Evolutionary conservation across 2,113 vertebrate genomes (phyloP).

Genomic region (Seriola quinqueradiata): DNA sequence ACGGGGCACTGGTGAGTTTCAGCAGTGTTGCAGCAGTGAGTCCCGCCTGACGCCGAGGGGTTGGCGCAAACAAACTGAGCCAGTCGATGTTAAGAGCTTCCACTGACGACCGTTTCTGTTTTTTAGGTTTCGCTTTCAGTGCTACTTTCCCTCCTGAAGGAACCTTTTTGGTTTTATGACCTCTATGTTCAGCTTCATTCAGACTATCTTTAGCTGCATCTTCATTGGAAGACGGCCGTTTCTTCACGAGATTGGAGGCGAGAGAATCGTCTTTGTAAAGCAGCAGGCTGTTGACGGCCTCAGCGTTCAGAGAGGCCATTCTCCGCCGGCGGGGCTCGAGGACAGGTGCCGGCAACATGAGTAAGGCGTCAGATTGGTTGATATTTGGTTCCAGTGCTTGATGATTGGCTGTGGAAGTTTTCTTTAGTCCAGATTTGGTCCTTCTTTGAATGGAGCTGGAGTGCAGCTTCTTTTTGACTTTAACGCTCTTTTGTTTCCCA

Average conservation of each 20-base stretch:
- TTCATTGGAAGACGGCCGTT: slow-evolving; percentile 74
- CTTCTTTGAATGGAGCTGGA: slow-evolving; percentile 49
- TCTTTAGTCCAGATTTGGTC: slow-evolving; percentile 71
- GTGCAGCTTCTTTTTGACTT: slow-evolving; percentile 63
- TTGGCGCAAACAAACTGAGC: slow-evolving; percentile 83
- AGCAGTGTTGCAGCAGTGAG: slow-evolving; percentile 95
- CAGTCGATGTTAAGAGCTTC: slow-evolving; percentile 73
- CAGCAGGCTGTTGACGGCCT: slow-evolving; percentile 96
- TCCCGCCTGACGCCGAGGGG: slow-evolving; percentile 95
- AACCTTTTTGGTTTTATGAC: slow-evolving; percentile 72
- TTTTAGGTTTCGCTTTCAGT: slow-evolving; percentile 64
- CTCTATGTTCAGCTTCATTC: slow-evolving; percentile 45
- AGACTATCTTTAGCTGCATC: slow-evolving; percentile 42
- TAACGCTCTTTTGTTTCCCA: slow-evolving; percentile 50
- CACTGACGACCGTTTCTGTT: slow-evolving; percentile 67
- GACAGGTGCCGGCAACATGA: slow-evolving; percentile 45
- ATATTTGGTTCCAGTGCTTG: slow-evolving; percentile 77
- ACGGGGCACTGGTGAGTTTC: slow-evolving; percentile 90
- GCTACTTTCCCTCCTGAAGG: slow-evolving; percentile 55
- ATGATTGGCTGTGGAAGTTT: slow-evolving; percentile 60
- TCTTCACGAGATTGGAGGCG: slow-evolving; percentile 68
- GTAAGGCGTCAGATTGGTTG: slow-evolving; percentile 73
- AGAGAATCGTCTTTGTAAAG: slow-evolving; percentile 87
- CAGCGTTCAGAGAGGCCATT: slow-evolving; percentile 97
- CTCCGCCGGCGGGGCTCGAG: slow-evolving; percentile 91